Conservation (phyloP, 2,797 vertebrate genomes). For the Echiichthys vipera region DNA sequence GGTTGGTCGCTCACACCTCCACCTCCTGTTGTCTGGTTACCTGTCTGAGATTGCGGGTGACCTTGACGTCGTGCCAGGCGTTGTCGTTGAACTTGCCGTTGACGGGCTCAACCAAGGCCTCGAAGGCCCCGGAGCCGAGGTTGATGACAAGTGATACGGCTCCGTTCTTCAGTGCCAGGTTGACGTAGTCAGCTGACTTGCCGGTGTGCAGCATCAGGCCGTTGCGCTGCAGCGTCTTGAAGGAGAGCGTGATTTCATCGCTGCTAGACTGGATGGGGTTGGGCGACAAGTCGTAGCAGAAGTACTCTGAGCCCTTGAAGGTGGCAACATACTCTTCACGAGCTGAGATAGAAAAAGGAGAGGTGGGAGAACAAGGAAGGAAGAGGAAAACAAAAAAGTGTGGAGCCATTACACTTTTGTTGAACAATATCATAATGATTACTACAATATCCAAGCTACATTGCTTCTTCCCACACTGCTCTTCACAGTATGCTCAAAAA, state of each 20-base stretch:
- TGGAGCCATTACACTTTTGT: slow-evolving; percentile 46
- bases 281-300: slow-evolving; percentile 99
- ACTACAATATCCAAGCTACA: slow-evolving; percentile 46
- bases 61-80: slow-evolving; percentile 99
- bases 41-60: slow-evolving; percentile 99
- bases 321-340: slow-evolving; percentile 99
- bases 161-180: slow-evolving; percentile 98
- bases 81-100: slow-evolving; percentile 99
- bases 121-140: slow-evolving; percentile 99
- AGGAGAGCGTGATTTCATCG: slow-evolving; percentile 98
- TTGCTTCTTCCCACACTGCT: slow-evolving; percentile 69
- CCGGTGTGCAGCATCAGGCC: slow-evolving; percentile 99
- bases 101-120: slow-evolving; percentile 99
- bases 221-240: slow-evolving; percentile 99
- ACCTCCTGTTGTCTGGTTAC: slow-evolving; percentile 91
- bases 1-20: slow-evolving; percentile 46
- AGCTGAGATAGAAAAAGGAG: slow-evolving; percentile 80
- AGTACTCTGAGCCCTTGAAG: slow-evolving; percentile 99
- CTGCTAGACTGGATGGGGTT: slow-evolving; percentile 99
- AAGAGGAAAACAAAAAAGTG: slow-evolving; percentile 42
- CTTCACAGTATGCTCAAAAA: slow-evolving; percentile 65
- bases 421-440: slow-evolving; percentile 57
- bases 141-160: slow-evolving; percentile 99
- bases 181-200: slow-evolving; percentile 99
- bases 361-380: slow-evolving; percentile 61